These are phyloP conservation scores for Papilio machaon DNA, from an alignment of 1,140 invertebrate genomes.

Conservation along the genomic window DNA sequence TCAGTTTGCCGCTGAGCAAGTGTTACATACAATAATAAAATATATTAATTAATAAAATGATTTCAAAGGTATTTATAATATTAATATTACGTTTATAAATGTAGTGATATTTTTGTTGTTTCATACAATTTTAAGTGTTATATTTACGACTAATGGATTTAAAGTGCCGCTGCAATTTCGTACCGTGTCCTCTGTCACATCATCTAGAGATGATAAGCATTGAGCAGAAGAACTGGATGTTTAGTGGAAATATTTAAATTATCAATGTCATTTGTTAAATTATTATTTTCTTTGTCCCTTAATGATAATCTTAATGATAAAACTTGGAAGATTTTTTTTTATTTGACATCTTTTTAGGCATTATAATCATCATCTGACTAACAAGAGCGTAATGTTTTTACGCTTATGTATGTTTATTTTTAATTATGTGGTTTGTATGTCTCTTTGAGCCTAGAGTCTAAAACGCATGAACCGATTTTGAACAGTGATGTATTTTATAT, in stretches of 20 bases:
- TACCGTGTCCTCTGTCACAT: too few relatives aligned
- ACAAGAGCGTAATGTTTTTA: too few relatives aligned
- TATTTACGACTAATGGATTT: slow-evolving; percentile 4
- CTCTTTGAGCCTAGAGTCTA: too few relatives aligned
- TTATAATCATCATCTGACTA: too few relatives aligned
- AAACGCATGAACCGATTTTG: too few relatives aligned
- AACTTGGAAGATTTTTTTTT: too few relatives aligned
- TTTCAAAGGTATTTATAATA: slow-evolving; percentile 43
- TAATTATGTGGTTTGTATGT: too few relatives aligned
- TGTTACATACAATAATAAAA: slow-evolving; percentile 6
- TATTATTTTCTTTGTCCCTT: neutral
- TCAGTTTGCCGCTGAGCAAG: slow-evolving; percentile 38
- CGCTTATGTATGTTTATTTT: too few relatives aligned
- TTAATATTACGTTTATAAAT: neutral
- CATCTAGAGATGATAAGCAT: neutral
- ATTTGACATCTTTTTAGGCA: too few relatives aligned
- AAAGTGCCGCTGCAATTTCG: neutral
- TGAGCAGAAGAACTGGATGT: neutral
- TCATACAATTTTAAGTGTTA: neutral
- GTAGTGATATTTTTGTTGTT: neutral
- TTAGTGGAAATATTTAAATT: neutral
- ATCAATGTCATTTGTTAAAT: too few relatives aligned
- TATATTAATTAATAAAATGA: slow-evolving; percentile 39
- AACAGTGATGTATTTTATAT: too few relatives aligned
- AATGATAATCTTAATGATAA: too few relatives aligned